Evolutionary conservation across 64 coral and sea anemone species (phyloP).

Genomic region (Pocillopora damicornis): DNA sequence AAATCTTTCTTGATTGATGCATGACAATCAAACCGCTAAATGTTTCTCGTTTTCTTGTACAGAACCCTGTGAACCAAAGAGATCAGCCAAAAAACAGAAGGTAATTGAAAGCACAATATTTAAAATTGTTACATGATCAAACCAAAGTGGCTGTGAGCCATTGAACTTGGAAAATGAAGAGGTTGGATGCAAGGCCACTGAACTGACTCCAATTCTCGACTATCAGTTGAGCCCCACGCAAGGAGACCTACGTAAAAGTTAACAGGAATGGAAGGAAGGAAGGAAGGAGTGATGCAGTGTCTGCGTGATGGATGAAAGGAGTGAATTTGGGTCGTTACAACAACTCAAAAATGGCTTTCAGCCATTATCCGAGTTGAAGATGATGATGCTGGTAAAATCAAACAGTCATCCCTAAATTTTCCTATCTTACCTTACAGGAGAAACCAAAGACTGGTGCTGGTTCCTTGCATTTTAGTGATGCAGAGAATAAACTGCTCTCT

Average conservation of each 20-base stretch:
- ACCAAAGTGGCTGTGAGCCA: not conserved
- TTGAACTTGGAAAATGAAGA: not conserved
- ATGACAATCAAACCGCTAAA: not conserved
- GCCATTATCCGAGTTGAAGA: no score
- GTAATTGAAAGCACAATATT: not conserved
- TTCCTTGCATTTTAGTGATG: slow-evolving; percentile 15
- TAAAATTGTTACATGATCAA: not conserved
- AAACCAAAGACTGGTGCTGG: not conserved
- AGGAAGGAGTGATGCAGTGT: no score
- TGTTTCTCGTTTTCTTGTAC: not conserved
- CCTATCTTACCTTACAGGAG: not conserved
- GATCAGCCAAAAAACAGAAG: slow-evolving; percentile 13
- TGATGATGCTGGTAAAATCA: no score
- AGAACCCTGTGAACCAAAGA: not conserved
- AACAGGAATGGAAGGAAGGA: not conserved
- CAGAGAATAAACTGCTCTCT: slow-evolving; percentile 36
- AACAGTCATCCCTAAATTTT: no score
- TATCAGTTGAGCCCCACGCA: no score
- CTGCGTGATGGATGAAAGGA: no score
- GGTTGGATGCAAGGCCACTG: no score
- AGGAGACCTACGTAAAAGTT: no score
- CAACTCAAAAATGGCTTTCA: no score
- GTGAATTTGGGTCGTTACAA: no score
- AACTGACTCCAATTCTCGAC: no score
- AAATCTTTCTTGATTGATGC: no score